Evolutionary conservation across 2,113 vertebrate species (phyloP), one percentile per base, ranked within the genome.

Genomic region (Drymodes brunneopygia): DNA sequence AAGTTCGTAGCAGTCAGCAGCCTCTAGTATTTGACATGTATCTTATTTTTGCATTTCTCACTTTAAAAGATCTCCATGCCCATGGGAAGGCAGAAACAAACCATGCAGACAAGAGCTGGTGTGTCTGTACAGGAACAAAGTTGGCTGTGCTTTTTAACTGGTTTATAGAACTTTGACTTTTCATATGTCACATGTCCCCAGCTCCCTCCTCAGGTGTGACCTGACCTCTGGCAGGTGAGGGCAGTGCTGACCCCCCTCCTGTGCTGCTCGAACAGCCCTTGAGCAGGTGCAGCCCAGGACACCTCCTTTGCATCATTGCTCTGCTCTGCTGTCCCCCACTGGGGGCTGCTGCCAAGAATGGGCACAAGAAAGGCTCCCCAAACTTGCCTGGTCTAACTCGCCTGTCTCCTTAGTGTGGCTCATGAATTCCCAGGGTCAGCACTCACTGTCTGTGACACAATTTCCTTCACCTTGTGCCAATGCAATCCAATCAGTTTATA

Each of bases 31-130:
- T 94, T 86, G n/a, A 29, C 78, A 74, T 58, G 53, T 70, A 61
- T 86, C 81, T 73, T 81, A 72, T 79, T 93, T 95, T 72, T 82
- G 50, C n/a, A 16, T 82, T 90, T 91, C 77, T 96, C 54, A 24
- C 50, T 56, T 69, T 66, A 66, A 35, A 70, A 56, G 64, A 9
- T 77, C 81, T 64, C 67, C n/a, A 6, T 47, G 78, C 53, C 78
- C 88, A 15, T 35, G 58, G 74, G 69, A 91, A 65, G 5, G 47
- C 53, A 82, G 66, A 54, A 47, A 28, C 54, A 75, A 79, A n/a
- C 38, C 47, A 6, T 36, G 35, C 62, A 81, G 35, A 40, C 22
- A 25, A n/a, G 77, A 60, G 15, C 61, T n/a, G 50, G 3, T 14
- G 31, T 25, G 44, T 21, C 36, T 66, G 36, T 40, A 18, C 25